Percentiles rank a stretch among this genome's conserved stretches.
phyloP scores from a whole-genome alignment of 2,797 vertebrate species.

The Saxicola maurus region DNA sequence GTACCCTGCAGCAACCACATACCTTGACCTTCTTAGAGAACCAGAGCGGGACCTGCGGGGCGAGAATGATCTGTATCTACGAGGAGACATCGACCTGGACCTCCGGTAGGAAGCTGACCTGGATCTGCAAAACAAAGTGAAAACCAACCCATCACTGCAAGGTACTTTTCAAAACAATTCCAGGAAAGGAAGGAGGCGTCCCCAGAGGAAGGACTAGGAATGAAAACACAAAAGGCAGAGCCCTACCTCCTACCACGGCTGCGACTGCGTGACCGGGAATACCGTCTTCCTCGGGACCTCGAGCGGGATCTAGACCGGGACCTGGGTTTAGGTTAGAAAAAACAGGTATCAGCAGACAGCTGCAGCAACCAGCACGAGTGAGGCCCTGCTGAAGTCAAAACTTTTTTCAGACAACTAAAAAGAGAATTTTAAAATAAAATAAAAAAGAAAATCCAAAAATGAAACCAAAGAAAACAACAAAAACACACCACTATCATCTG shows the following conservation, averaged over 20 bases:
- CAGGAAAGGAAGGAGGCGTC: accelerated
- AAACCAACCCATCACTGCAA: background rate
- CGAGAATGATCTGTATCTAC: slow-evolving; percentile 77
- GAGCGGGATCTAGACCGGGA: slow-evolving; percentile 1
- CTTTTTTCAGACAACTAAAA: background rate
- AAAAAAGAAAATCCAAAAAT: background rate
- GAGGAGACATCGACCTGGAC: slow-evolving; percentile 77
- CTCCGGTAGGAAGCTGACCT: slow-evolving; percentile 80
- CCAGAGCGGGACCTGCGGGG: slow-evolving; percentile 77
- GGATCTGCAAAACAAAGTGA: slow-evolving; percentile 62
- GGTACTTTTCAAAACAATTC: accelerated
- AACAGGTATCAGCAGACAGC: background rate
- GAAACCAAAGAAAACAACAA: background rate
- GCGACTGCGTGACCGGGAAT: slow-evolving; percentile 79
- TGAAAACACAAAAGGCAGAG: accelerated
- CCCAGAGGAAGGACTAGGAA: background rate
- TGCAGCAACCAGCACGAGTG: background rate
- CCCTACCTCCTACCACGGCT: slow-evolving; percentile 79
- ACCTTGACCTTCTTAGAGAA: slow-evolving; percentile 83
- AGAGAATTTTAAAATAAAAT: background rate
- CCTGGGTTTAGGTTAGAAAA: background rate
- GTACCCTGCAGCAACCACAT: background rate
- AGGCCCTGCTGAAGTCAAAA: slow-evolving; percentile 19
- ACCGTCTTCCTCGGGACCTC: slow-evolving; percentile 76
- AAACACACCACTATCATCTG: slow-evolving; percentile 59